Evolutionary conservation across 2,888 invertebrate species (phyloP), one percentile per base, ranked within the genome.

Genomic region (Ptychoptera contaminata): DNA sequence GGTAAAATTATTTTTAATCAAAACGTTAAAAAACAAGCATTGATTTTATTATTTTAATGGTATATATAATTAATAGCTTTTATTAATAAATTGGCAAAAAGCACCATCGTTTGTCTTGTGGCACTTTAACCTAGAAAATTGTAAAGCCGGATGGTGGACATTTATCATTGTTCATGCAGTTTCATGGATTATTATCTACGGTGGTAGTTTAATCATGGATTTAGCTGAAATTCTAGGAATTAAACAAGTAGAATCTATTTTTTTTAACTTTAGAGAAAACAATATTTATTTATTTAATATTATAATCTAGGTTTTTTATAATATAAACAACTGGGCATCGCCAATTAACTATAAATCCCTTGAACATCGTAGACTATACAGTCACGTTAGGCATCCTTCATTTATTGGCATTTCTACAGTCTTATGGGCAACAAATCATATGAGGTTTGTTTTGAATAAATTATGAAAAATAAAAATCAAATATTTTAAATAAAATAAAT

Each of bases 311-410:
- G 65, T 74, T 7, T 76, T 72, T 56, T 76, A 76, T 48, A 68
- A 68, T 51, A 53, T 75, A 15, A 67, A 68, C 39, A 63, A 65
- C 14, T 64, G 69, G 47, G 67, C 68, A 8, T 64, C 66, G 35
- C 74, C 76, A 1, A 62, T 69, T 47, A 52, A 58, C 1, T 67
- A 69, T 48, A 77, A 77, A 58, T 73, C 76, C 0, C 53, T 50
- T 12, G 69, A 72, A 46, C 55, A 76, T 42, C 65, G 67, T 41
- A 62, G 69, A 50, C 63, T 75, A 23, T 72, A 71, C 49, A 53
- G 61, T 0, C 75, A 77, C 51, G 70, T 77, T 57, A 68, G 77
- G 37, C 77, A 77, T 64, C 77, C 77, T 1, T 77, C 77, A 46
- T 76, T 77, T 50, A 60, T 66, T 36, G 74, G 72, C 7, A 69